phyloP scores from a whole-genome alignment of 1,140 invertebrate species.

The Leptopilina boulardi region DNA sequence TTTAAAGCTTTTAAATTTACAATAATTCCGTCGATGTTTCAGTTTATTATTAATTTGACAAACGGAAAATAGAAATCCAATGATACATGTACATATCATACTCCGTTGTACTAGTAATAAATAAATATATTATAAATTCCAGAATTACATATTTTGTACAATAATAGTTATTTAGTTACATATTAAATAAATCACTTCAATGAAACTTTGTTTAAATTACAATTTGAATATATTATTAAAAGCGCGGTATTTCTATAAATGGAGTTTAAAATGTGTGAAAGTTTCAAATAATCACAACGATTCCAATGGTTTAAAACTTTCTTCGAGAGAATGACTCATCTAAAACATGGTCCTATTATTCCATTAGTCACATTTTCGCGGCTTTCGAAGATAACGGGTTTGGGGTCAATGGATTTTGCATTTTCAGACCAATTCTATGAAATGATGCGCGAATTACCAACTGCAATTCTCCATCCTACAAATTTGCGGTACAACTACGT shows the following conservation, averaged over 20 bases:
- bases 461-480: conserved; percentile 44
- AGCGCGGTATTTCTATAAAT: not conserved
- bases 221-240: not conserved
- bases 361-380: conserved; percentile 14
- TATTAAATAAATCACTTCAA: no score
- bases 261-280: not conserved
- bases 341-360: conserved; percentile 16
- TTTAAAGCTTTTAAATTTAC: no score
- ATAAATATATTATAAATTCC: no score
- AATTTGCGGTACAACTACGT: conserved; percentile 28
- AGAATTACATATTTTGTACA: no score
- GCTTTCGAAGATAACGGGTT: not conserved
- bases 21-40: no score
- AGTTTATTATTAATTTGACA: no score
- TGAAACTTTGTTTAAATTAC: no score
- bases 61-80: no score
- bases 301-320: not conserved
- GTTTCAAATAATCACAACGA: not conserved
- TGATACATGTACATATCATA: no score
- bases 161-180: no score
- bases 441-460: conserved; percentile 41
- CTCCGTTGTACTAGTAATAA: no score
- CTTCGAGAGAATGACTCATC: not conserved
- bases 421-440: conserved; percentile 50
- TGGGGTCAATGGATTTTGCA: conserved; percentile 42